phyloP scores from a whole-genome alignment of 2,113 vertebrate species.

The Trinectes maculatus region DNA sequence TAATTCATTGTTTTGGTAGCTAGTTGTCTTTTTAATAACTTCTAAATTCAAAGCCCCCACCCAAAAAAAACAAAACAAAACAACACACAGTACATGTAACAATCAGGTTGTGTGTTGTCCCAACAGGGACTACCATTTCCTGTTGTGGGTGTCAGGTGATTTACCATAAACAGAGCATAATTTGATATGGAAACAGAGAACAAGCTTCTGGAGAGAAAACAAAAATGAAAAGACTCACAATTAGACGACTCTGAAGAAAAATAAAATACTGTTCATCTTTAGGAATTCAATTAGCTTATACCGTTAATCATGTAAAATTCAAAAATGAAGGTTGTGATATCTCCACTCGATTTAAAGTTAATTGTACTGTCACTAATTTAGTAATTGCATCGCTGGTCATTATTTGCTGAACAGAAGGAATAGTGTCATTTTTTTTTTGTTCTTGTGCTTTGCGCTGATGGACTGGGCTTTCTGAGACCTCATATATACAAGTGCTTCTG shows the following conservation, averaged over 20 bases:
- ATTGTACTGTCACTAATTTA: background rate
- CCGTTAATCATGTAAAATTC: background rate
- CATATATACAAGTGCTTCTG: conserved; percentile 62
- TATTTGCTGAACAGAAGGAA: conserved; percentile 15
- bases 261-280: background rate
- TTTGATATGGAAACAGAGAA: conserved; percentile 44
- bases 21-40: too few relatives aligned
- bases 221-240: conserved; percentile 8
- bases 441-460: conserved; percentile 46
- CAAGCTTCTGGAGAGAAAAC: background rate
- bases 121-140: conserved; percentile 22
- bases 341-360: conserved; percentile 10
- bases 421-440: conserved; percentile 37
- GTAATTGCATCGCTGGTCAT: background rate
- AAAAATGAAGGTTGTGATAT: too few relatives aligned
- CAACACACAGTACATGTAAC: too few relatives aligned
- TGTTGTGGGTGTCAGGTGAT: conserved; percentile 25
- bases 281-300: background rate
- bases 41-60: too few relatives aligned
- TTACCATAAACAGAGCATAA: conserved; percentile 28
- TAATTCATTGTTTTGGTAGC: background rate
- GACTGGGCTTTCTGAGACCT: conserved; percentile 63
- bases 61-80: too few relatives aligned
- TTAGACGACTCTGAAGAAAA: too few relatives aligned
- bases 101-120: conserved; percentile 21